Conservation (phyloP, 2,888 invertebrate species). For the Frankliniella intonsa region DNA sequence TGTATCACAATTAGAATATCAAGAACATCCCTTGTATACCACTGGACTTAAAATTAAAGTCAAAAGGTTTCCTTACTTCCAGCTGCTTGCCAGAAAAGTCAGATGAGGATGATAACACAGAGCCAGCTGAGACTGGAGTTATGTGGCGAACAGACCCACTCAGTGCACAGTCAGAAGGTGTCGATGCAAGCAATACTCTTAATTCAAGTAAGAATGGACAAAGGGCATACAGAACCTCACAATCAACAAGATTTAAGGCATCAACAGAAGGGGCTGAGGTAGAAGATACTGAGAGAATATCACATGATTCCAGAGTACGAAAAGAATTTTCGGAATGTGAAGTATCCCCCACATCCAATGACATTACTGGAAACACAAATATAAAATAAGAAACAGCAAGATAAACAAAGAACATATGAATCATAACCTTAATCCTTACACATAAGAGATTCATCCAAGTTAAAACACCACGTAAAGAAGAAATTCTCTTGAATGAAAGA, state of each 20-base stretch:
- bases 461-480: constrained; percentile 1
- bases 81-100: background rate
- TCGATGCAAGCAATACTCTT: background rate
- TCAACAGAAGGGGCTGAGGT: background rate
- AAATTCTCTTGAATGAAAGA: background rate
- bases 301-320: background rate
- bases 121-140: background rate
- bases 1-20: background rate
- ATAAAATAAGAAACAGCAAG: background rate
- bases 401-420: background rate
- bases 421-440: background rate
- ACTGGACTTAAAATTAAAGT: background rate
- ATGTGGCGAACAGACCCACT: background rate
- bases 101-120: background rate
- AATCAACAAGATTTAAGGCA: background rate
- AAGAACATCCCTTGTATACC: background rate
- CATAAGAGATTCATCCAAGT: constrained; percentile 9
- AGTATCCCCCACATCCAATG: background rate
- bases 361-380: background rate
- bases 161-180: background rate
- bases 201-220: background rate
- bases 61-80: background rate
- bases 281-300: background rate
- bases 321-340: background rate
- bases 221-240: background rate